Evolutionary conservation across 2,888 invertebrate genomes (phyloP), one percentile per base, ranked within the genome.

Genomic region (Phytoseiulus persimilis): DNA sequence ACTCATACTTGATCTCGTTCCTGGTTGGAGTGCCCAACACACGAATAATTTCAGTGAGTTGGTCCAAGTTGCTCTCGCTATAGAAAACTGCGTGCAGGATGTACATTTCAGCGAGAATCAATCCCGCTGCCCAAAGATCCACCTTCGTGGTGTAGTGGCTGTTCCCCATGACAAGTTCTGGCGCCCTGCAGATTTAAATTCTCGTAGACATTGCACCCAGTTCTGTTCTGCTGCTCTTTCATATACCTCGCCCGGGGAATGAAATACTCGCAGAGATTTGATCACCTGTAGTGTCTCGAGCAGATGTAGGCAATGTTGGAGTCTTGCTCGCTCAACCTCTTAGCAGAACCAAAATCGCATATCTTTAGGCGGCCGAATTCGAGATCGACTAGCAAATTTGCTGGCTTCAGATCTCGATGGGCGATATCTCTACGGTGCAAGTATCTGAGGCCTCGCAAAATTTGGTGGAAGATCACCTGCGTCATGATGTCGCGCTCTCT

Each of bases 401-500:
- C 83, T 1, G 92, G 92, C 89, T 92, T 92, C 32, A 92, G 91
- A 90, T 92, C 92, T 90, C 92, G 90, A 90, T 92, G 92, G 2
- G 91, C 91, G 46, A 92, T 90, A 9, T 91, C 90, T 39, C 90
- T 90, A 11, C 89, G 33, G 18, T 90, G 90, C 65, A 92, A 89
- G 89, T 91, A 91, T 45, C 90, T 91, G 11, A 91, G 89, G 0
- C 91, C 92, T 23, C 90, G 84, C 83, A 91, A 91, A 18, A 92
- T 89, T 90, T 92, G 92, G 89, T 90, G 91, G 18, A 91, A 90
- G 90, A 91, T 91, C 83, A 92, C 89, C 90, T 91, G 89, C 32
- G 89, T 39, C n/a, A 45, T 65, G 65, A 31, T 9, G 3, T 39
- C 39, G 3, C 39, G 5, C 39, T 9, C 5, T 39, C 3, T 39